A percentile compares a stretch with the other conserved stretches of the same genome.
Evolutionary conservation across 2,888 invertebrate genomes (phyloP).

Genomic region (Netelia inedita): DNA sequence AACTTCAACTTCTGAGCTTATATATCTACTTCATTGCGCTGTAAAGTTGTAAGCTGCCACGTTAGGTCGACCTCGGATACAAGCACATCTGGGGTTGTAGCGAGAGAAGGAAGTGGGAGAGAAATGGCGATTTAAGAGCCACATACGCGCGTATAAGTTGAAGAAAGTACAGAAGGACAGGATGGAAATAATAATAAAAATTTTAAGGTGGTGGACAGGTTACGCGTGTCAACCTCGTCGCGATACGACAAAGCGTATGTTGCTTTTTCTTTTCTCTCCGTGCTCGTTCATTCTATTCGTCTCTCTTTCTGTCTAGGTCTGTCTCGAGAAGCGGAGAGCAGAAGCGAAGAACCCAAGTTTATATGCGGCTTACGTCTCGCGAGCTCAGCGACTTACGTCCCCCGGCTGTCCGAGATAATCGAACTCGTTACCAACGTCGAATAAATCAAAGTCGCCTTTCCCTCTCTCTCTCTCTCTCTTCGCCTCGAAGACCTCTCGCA

Average conservation of each 20-base stretch:
- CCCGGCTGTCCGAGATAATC: conserved; percentile 75
- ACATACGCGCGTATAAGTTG: conserved; percentile 11
- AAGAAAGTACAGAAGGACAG: conserved; percentile 5
- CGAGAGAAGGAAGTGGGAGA: neutral
- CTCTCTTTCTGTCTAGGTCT: conserved; percentile 18
- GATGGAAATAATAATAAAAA: conserved; percentile 33
- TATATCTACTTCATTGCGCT: neutral
- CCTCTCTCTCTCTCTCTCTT: conserved; percentile 19
- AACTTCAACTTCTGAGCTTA: neutral
- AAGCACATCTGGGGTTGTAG: neutral
- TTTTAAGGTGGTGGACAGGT: conserved; percentile 25
- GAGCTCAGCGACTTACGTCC: conserved; percentile 66
- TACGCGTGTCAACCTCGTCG: conserved; percentile 54
- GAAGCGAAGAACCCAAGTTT: conserved; percentile 52
- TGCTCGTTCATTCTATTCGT: conserved; percentile 28
- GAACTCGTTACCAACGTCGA: conserved; percentile 75
- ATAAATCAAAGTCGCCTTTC: conserved; percentile 73
- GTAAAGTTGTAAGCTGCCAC: neutral
- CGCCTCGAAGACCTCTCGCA: conserved; percentile 11
- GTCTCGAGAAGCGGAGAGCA: conserved; percentile 7
- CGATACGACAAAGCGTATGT: conserved; percentile 25
- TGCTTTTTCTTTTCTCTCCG: conserved; percentile 16
- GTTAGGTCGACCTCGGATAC: neutral
- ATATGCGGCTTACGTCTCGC: conserved; percentile 72
- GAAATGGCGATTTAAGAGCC: conserved; percentile 9